Conservation (phyloP, 2,113 vertebrate genomes). For the Naja naja region DNA sequence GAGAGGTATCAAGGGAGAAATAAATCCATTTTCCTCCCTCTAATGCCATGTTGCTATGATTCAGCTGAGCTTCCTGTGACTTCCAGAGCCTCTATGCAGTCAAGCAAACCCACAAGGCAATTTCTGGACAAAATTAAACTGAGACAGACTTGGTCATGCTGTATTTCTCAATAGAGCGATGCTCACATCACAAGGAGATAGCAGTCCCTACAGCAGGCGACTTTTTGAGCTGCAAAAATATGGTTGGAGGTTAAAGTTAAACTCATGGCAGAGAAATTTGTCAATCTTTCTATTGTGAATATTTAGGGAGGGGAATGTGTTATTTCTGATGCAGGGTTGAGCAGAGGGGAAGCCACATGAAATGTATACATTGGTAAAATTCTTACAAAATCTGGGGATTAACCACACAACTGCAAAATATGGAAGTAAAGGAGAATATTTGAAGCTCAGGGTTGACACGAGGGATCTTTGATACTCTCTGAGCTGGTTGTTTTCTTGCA, state of each 20-base stretch:
- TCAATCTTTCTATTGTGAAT: neutral
- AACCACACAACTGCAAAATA: neutral
- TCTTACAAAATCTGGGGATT: neutral
- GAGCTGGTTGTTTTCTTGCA: neutral
- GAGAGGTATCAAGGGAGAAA: neutral
- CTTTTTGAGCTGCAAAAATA: constrained; percentile 26
- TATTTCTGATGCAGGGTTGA: no score
- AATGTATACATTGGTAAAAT: neutral
- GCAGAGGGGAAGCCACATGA: neutral
- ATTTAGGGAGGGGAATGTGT: neutral
- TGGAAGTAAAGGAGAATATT: neutral
- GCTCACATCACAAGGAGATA: neutral
- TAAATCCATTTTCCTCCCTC: neutral
- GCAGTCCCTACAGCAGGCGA: neutral
- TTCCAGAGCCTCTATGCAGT: neutral
- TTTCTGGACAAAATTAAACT: neutral
- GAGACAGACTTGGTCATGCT: neutral
- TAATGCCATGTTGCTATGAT: neutral
- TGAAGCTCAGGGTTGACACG: neutral
- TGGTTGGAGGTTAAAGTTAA: constrained; percentile 2
- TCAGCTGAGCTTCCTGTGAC: neutral
- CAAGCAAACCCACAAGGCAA: neutral
- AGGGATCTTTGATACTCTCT: neutral
- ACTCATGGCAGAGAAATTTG: neutral
- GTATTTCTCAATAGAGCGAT: neutral